Percentiles rank a stretch among this genome's conserved stretches.
Conservation (phyloP, 2,888 invertebrate genomes). For the Resseliella maxima region DNA sequence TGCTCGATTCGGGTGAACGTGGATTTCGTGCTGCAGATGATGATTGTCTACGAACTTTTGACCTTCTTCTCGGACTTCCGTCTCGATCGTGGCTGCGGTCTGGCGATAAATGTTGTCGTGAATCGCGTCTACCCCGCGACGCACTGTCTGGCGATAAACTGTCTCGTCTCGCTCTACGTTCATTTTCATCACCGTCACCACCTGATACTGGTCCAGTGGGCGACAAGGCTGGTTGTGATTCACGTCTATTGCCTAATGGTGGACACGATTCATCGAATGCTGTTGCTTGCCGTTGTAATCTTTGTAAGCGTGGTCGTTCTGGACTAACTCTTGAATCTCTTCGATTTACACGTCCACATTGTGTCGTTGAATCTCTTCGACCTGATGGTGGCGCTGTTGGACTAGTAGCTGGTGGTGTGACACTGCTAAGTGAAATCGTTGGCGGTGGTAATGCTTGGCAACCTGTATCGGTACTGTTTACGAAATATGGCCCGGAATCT, state of each 20-base stretch:
- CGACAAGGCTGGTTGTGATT: slow-evolving; percentile 84
- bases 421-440: slow-evolving; percentile 84
- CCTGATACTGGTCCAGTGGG: slow-evolving; percentile 75
- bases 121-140: slow-evolving; percentile 76
- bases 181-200: slow-evolving; percentile 73
- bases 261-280: slow-evolving; percentile 87
- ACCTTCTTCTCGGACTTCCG: slow-evolving; percentile 79
- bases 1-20: slow-evolving; percentile 78
- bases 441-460: slow-evolving; percentile 76
- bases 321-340: slow-evolving; percentile 78
- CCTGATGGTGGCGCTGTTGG: slow-evolving; percentile 75
- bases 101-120: slow-evolving; percentile 82
- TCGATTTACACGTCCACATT: slow-evolving; percentile 77
- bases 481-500: slow-evolving; percentile 72
- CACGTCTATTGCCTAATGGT: slow-evolving; percentile 77
- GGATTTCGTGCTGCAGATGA: slow-evolving; percentile 77
- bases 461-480: slow-evolving; percentile 71
- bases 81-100: slow-evolving; percentile 85
- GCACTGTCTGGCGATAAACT: slow-evolving; percentile 93
- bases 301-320: slow-evolving; percentile 73
- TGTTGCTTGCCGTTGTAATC: slow-evolving; percentile 86
- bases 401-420: slow-evolving; percentile 84
- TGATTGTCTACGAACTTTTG: slow-evolving; percentile 81
- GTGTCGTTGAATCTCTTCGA: slow-evolving; percentile 85
- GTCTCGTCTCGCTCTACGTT: slow-evolving; percentile 81